Percentiles rank a stretch among this genome's conserved stretches.
These are phyloP conservation scores for Operophtera brumata DNA, from an alignment of 2,888 invertebrate genomes.

Conservation along the genomic window DNA sequence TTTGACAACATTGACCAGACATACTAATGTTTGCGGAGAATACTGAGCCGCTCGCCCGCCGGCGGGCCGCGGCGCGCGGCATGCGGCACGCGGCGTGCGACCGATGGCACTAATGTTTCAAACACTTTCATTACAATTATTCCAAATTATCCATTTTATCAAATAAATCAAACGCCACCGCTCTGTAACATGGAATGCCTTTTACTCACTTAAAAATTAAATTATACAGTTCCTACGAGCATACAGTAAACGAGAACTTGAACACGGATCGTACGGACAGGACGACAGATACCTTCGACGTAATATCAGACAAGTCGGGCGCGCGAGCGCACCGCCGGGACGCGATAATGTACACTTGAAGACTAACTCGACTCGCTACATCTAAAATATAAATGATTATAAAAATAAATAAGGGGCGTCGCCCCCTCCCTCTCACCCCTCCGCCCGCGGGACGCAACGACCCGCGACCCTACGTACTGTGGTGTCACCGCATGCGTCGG, in stretches of 20 bases:
- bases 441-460: constrained; percentile 9
- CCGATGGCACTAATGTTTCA: constrained; percentile 64
- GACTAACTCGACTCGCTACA: constrained; percentile 60
- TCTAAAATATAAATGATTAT: constrained; percentile 77
- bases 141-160: constrained; percentile 40
- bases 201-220: constrained; percentile 70
- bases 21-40: constrained; percentile 42
- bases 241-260: constrained; percentile 45
- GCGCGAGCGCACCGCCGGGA: constrained; percentile 43
- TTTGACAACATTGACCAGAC: constrained; percentile 56
- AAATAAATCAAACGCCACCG: constrained; percentile 66
- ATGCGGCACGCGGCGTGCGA: constrained; percentile 31
- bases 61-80: constrained; percentile 9
- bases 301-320: constrained; percentile 27
- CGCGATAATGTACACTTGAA: constrained; percentile 61
- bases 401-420: constrained; percentile 76
- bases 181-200: constrained; percentile 76
- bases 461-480: too few species aligned
- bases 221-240: constrained; percentile 70
- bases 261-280: constrained; percentile 35
- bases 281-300: constrained; percentile 35
- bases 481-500: too few species aligned
- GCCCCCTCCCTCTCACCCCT: constrained; percentile 58
- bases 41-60: constrained; percentile 21
- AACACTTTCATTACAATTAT: constrained; percentile 26